phyloP scores from a whole-genome alignment of 1,140 invertebrate genomes.

The Aphis gossypii region DNA sequence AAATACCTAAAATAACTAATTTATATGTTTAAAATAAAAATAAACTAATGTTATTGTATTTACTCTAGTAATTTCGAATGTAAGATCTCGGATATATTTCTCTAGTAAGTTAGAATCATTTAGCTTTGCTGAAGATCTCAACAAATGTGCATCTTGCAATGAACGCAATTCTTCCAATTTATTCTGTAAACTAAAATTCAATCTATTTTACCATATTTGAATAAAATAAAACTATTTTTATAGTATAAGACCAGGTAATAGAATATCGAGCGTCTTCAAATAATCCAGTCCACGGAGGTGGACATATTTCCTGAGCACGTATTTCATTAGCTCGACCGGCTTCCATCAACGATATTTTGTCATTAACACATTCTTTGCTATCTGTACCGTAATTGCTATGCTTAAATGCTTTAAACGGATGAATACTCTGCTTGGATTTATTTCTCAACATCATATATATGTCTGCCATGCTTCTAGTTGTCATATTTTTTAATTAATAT shows the following conservation, averaged over 20 bases:
- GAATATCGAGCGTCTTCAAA: conserved; percentile 87
- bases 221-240: neutral
- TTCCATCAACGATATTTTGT: conserved; percentile 73
- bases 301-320: conserved; percentile 66
- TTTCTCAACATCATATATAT: conserved; percentile 94
- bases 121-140: conserved; percentile 77
- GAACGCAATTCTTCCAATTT: conserved; percentile 83
- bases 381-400: conserved; percentile 43
- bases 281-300: conserved; percentile 84
- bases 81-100: conserved; percentile 82
- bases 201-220: neutral
- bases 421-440: conserved; percentile 91
- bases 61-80: conserved; percentile 85
- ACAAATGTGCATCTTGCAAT: conserved; percentile 84
- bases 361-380: conserved; percentile 60
- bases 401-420: conserved; percentile 73
- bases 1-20: neutral
- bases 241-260: conserved; percentile 68
- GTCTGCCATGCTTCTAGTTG: conserved; percentile 70
- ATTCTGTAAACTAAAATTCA: conserved; percentile 67
- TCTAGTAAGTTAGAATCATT: conserved; percentile 89
- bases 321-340: conserved; percentile 67
- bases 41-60: conserved; percentile 38
- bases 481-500: conserved; percentile 29
- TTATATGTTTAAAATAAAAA: conserved; percentile 1